Evolutionary conservation across 2,888 invertebrate genomes (phyloP), one percentile per base, ranked within the genome.

Genomic region (Dioctria linearis): DNA sequence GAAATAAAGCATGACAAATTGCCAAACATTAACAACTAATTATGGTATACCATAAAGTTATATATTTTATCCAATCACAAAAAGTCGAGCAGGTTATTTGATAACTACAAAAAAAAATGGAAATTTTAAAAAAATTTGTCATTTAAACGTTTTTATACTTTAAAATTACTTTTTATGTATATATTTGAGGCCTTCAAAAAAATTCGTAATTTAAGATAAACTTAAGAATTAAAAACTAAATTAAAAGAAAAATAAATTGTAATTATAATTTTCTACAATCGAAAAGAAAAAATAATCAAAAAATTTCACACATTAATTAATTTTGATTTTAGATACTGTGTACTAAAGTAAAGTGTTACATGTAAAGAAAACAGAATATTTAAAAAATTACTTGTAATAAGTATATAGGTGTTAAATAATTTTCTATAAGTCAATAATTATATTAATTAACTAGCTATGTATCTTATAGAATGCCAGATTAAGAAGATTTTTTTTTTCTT

Each of bases 101-200:
- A 61, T 6, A 61, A 39, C 25, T 61, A 54, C 54, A 54, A 6
- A 73, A 57, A 73, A 73, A 59, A 73, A 73, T 54, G 25, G 25
- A 25, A 25, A 25, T 25, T 25, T 25, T n/a, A 71, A 57, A 73
- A 51, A 73, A 73, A 0, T 73, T 73, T 73, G 59, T 73, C 57
- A 73, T 73, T 73, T 57, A 73, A 57, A 59, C 13, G 73, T 73
- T 73, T 66, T 73, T 73, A 73, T 73, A 73, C 59, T 59, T 59
- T 73, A 73, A 25, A 25, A 25, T 25, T 25, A 25, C 25, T 42
- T 54, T 73, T 57, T 59, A 73, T 73, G 54, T 57, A 73, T 73
- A 73, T 73, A 73, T 73, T 73, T 73, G 73, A 73, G 73, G 73
- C 73, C 73, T 73, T 73, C 73, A 59, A 49, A 57, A 73, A 73